Conservation (phyloP, 1,140 invertebrate genomes). For the Bombyx mandarina region DNA sequence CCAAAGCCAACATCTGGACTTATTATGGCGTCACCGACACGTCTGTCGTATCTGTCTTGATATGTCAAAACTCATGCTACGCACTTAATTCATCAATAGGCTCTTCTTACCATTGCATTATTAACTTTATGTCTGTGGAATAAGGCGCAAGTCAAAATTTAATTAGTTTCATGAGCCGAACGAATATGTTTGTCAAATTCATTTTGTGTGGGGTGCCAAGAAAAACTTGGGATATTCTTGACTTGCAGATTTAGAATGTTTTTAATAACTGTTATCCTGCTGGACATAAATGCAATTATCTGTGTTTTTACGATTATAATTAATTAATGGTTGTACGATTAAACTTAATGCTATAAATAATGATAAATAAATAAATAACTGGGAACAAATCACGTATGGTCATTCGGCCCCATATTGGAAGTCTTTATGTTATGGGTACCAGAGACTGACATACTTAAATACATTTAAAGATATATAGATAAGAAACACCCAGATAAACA, state of each 20-base stretch:
- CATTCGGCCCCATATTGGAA: neutral
- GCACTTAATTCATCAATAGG: constrained; percentile 9
- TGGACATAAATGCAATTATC: too few species aligned
- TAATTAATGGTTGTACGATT: too few species aligned
- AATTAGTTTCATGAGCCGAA: constrained; percentile 9
- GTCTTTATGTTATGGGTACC: neutral
- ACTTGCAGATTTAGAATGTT: too few species aligned
- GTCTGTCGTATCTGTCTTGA: constrained; percentile 27
- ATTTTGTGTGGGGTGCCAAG: neutral
- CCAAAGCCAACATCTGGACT: constrained; percentile 23
- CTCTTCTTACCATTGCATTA: constrained; percentile 5
- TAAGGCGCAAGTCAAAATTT: constrained; percentile 6
- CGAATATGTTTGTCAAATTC: constrained; percentile 2
- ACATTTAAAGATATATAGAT: too few species aligned
- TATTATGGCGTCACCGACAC: constrained; percentile 27
- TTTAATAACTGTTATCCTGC: too few species aligned
- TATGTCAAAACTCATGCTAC: constrained; percentile 25
- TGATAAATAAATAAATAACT: too few species aligned
- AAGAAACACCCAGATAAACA: too few species aligned
- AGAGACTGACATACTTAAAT: too few species aligned
- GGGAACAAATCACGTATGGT: too few species aligned
- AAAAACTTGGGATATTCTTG: too few species aligned
- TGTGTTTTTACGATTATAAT: too few species aligned
- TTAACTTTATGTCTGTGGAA: constrained; percentile 9
- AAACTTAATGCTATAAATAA: too few species aligned